phyloP scores from a whole-genome alignment of 2,888 invertebrate genomes.

The Alviniconcha strummeri region DNA sequence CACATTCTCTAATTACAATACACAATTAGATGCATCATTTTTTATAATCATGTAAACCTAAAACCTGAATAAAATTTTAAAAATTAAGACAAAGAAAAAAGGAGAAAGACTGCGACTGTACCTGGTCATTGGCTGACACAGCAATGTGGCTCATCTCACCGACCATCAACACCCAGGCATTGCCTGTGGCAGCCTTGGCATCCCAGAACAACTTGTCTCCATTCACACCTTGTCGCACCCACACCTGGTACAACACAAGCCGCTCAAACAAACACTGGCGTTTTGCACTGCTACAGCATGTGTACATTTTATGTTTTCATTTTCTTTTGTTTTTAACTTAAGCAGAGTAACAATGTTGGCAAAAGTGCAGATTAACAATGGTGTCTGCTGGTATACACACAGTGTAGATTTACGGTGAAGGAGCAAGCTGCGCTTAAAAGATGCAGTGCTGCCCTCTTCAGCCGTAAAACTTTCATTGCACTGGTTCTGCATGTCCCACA shows the following conservation, averaged over 20 bases:
- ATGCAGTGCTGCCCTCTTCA: no score
- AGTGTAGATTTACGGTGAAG: not conserved
- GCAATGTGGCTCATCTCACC: constrained; percentile 88
- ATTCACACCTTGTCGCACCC: constrained; percentile 85
- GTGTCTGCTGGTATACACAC: not conserved
- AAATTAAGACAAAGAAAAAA: no score
- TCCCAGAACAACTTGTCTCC: constrained; percentile 81
- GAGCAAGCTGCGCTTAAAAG: no score
- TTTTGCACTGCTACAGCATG: not conserved
- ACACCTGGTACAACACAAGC: constrained; percentile 76
- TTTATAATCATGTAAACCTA: no score
- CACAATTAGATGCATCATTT: no score
- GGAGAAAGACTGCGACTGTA: constrained; percentile 48
- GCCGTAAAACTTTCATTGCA: no score
- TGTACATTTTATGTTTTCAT: not conserved
- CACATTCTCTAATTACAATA: no score
- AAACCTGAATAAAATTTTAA: no score
- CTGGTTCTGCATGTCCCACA: no score
- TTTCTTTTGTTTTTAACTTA: not conserved
- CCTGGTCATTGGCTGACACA: constrained; percentile 91
- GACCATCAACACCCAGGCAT: constrained; percentile 92
- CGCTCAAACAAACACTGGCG: not conserved
- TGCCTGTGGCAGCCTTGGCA: constrained; percentile 84
- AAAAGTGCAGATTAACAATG: not conserved
- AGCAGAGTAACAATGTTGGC: not conserved